Percentiles rank a stretch among this genome's conserved stretches.
Evolutionary conservation across 2,888 invertebrate genomes (phyloP).

Genomic region (Drosophila kuntzei): DNA sequence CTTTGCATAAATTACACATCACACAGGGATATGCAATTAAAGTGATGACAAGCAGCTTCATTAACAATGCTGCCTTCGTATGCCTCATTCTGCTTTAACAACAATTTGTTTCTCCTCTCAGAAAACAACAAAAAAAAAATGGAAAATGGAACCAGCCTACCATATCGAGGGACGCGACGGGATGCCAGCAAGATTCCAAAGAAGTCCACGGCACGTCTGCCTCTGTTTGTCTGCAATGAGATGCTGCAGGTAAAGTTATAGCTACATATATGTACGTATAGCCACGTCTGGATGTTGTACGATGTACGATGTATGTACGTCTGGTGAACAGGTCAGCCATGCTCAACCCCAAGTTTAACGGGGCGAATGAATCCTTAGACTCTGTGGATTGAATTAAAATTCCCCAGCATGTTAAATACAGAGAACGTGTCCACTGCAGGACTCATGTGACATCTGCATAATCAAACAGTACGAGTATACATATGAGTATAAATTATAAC

Average conservation of each 20-base stretch:
- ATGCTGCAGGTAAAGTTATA: conserved; percentile 82
- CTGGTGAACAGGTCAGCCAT: conserved; percentile 30
- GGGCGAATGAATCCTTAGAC: conserved; percentile 37
- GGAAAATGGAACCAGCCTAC: conserved; percentile 65
- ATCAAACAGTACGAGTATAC: conserved; percentile 10
- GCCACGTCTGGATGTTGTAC: conserved; percentile 17
- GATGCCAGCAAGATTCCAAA: conserved; percentile 82
- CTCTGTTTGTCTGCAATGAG: conserved; percentile 85
- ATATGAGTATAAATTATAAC: conserved; percentile 15
- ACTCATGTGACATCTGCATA: conserved; percentile 28
- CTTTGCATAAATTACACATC: conserved; percentile 34
- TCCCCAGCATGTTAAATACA: conserved; percentile 49
- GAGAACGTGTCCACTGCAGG: conserved; percentile 9
- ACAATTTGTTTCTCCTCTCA: conserved; percentile 13
- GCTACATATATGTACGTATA: not conserved
- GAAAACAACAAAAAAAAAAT: not conserved
- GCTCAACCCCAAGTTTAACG: conserved; percentile 38
- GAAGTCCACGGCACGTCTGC: conserved; percentile 84
- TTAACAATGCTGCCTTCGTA: conserved; percentile 41
- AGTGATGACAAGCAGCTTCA: conserved; percentile 49
- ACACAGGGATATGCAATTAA: conserved; percentile 43
- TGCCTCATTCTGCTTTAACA: conserved; percentile 15
- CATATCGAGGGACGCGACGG: conserved; percentile 23
- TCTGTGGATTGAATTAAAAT: conserved; percentile 45
- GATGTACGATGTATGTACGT: conserved; percentile 1